phyloP scores from a whole-genome alignment of 2,113 vertebrate species.

The Boulengeromyrus knoepffleri region DNA sequence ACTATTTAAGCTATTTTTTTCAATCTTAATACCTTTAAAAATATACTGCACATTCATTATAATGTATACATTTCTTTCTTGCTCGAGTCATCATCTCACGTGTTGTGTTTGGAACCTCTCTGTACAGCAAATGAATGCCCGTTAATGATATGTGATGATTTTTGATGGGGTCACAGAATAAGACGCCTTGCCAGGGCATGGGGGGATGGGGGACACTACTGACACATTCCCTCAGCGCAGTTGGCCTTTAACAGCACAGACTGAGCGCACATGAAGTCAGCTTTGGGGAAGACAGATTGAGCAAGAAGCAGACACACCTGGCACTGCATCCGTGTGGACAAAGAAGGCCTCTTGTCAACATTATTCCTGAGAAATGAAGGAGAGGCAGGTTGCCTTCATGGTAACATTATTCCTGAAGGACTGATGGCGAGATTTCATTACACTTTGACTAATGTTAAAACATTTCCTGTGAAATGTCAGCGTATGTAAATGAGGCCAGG shows the following conservation, averaged over 20 bases:
- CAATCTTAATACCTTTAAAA: neutral
- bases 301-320: slow-evolving; percentile 65
- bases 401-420: slow-evolving; percentile 97
- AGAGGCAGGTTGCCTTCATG: slow-evolving; percentile 96
- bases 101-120: slow-evolving; percentile 24
- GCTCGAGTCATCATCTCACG: neutral
- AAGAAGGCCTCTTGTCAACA: slow-evolving; percentile 73
- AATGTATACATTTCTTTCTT: neutral
- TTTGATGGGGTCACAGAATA: slow-evolving; percentile 96
- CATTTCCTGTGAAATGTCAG: slow-evolving; percentile 98
- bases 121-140: slow-evolving; percentile 98
- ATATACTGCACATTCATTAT: neutral
- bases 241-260: slow-evolving; percentile 78
- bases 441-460: slow-evolving; percentile 86
- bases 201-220: slow-evolving; percentile 94
- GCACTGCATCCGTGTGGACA: slow-evolving; percentile 62
- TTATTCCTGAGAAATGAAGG: slow-evolving; percentile 84
- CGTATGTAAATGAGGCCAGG: slow-evolving; percentile 91
- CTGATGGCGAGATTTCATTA: slow-evolving; percentile 99
- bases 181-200: slow-evolving; percentile 86
- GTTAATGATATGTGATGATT: slow-evolving; percentile 99
- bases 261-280: slow-evolving; percentile 79
- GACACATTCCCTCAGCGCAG: slow-evolving; percentile 94
- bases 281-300: slow-evolving; percentile 78
- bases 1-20: neutral